Conservation (phyloP, 2,113 vertebrate genomes). For the Struthio camelus region DNA sequence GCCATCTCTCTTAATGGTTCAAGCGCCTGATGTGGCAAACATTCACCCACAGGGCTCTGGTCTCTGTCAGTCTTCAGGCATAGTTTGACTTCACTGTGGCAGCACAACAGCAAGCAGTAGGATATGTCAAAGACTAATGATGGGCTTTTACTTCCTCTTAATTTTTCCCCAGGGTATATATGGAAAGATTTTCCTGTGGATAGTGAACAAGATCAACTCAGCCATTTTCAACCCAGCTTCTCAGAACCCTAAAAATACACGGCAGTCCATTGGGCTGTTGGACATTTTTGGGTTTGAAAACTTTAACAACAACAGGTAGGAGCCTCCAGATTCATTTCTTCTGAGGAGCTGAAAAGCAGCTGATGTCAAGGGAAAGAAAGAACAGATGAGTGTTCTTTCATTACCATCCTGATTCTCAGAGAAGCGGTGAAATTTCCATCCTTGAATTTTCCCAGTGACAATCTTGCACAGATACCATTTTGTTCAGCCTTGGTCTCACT, state of each 20-base stretch:
- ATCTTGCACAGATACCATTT: background rate
- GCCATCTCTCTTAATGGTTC: background rate
- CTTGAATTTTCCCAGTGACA: background rate
- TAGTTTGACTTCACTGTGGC: background rate
- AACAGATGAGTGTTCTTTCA: background rate
- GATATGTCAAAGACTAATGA: background rate
- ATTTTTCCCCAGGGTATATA: constrained; percentile 87
- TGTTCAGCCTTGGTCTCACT: background rate
- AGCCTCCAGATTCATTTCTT: background rate
- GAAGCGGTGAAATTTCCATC: background rate
- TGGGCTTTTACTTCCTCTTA: background rate
- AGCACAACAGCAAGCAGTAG: background rate
- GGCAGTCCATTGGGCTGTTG: constrained; percentile 87
- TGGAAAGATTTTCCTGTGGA: constrained; percentile 91
- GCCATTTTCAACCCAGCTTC: constrained; percentile 82
- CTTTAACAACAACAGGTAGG: constrained; percentile 93
- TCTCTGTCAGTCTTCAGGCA: background rate
- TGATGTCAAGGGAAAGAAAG: background rate
- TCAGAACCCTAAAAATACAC: constrained; percentile 67
- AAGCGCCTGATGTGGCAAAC: background rate
- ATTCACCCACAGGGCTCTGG: background rate
- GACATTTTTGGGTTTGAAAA: constrained; percentile 99
- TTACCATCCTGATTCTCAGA: background rate
- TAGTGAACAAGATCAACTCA: constrained; percentile 92
- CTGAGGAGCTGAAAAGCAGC: background rate